Conservation (phyloP, 2,113 vertebrate genomes). For the Muscicapa adusta region DNA sequence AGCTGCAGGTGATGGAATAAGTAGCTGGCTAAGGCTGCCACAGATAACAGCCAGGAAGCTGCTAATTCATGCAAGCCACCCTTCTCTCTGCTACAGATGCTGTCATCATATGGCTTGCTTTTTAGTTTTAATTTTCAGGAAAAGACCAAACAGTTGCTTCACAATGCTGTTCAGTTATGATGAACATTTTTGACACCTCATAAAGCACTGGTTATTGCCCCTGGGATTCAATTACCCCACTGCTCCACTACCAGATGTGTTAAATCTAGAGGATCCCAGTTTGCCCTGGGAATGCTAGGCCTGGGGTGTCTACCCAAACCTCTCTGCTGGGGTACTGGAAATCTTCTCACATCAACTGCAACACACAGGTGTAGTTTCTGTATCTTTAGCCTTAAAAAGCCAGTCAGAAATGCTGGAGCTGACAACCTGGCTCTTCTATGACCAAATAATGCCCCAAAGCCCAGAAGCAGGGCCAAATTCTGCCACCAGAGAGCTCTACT, state of each 20-base stretch:
- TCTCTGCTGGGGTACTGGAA: background rate
- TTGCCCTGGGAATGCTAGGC: background rate
- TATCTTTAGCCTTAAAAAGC: background rate
- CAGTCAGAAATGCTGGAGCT: background rate
- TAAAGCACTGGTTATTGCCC: background rate
- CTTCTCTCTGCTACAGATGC: slow-evolving; percentile 17
- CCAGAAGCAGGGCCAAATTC: background rate
- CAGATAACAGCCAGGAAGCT: background rate
- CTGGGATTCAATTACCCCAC: background rate
- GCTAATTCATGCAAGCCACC: slow-evolving; percentile 16
- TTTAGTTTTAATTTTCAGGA: slow-evolving; percentile 16
- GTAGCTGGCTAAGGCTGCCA: background rate
- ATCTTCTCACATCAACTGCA: background rate
- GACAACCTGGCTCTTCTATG: background rate
- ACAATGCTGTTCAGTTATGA: background rate
- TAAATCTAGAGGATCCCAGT: background rate
- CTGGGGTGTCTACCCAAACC: background rate
- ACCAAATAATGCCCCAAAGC: background rate
- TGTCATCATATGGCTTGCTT: background rate
- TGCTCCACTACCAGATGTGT: background rate
- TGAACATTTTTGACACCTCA: background rate
- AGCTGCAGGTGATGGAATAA: slow-evolving; percentile 23
- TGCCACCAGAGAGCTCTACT: background rate
- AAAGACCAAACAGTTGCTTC: background rate
- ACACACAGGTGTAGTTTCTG: background rate